A percentile compares a stretch with the other conserved stretches of the same genome.
These are phyloP conservation scores for Drosophila rubida DNA, from an alignment of 2,888 invertebrate genomes.

Conservation along the genomic window DNA sequence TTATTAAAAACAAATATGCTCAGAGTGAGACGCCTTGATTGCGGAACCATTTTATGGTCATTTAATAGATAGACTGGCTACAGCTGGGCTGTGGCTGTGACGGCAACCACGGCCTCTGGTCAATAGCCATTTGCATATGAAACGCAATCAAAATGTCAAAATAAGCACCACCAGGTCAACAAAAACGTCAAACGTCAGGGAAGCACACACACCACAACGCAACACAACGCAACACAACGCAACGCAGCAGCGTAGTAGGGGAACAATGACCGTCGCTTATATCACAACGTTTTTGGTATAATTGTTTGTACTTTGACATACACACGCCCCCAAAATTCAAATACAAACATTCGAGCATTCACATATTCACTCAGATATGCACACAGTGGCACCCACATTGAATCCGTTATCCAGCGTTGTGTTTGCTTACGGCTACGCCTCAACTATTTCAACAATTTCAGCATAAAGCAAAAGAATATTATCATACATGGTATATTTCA, in stretches of 20 bases:
- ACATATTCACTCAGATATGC: conserved; percentile 15
- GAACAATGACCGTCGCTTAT: conserved; percentile 27
- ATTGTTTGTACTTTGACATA: conserved; percentile 44
- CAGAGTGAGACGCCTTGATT: conserved; percentile 4
- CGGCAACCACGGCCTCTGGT: conserved; percentile 11
- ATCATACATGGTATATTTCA: neutral
- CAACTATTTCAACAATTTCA: conserved; percentile 22
- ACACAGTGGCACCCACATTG: conserved; percentile 28
- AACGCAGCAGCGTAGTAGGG: neutral
- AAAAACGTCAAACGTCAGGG: conserved; percentile 50
- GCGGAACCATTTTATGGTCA: conserved; percentile 8
- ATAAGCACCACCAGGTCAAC: conserved; percentile 53
- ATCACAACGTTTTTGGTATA: conserved; percentile 31
- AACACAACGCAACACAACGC: neutral
- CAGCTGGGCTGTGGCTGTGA: conserved; percentile 4
- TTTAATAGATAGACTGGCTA: conserved; percentile 29
- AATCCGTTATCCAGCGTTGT: conserved; percentile 13
- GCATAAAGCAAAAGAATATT: conserved; percentile 1
- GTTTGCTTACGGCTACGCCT: conserved; percentile 26
- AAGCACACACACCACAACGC: neutral
- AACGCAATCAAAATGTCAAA: conserved; percentile 75
- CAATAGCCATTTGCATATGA: conserved; percentile 76
- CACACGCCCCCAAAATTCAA: conserved; percentile 28
- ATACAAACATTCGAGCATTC: conserved; percentile 19
- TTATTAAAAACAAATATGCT: neutral